Evolutionary conservation across 2,113 vertebrate genomes (phyloP).

Genomic region (Odobenus rosmarus): DNA sequence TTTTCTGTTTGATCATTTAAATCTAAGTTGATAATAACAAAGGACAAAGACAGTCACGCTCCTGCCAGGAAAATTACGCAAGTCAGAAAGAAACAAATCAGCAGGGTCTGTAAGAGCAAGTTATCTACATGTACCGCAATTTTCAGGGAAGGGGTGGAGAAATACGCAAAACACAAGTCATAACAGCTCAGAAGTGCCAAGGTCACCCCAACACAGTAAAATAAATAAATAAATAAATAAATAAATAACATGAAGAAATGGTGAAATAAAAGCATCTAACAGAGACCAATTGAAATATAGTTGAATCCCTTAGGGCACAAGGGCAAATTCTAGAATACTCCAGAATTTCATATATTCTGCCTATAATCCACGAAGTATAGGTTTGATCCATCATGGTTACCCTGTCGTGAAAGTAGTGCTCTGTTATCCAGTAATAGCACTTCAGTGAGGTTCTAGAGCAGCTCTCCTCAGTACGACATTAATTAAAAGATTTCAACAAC

Average conservation of each 20-base stretch:
- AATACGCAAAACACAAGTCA: constrained; percentile 24
- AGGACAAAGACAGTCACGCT: constrained; percentile 73
- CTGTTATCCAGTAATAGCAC: neutral
- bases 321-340: neutral
- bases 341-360: neutral
- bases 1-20: constrained; percentile 81
- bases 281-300: neutral
- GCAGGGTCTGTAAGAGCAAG: constrained; percentile 29
- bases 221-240: neutral
- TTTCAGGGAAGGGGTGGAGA: constrained; percentile 45
- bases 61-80: constrained; percentile 76
- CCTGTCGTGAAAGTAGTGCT: neutral
- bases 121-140: neutral
- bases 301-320: neutral
- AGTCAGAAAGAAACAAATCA: constrained; percentile 59
- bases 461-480: constrained; percentile 10
- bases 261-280: neutral
- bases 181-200: constrained; percentile 45
- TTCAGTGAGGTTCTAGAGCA: neutral
- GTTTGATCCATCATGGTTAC: neutral
- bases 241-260: neutral
- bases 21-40: constrained; percentile 83
- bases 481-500: constrained; percentile 49
- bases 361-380: neutral
- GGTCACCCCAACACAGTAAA: neutral